A percentile compares a stretch with the other conserved stretches of the same genome.
These are phyloP conservation scores for Drosophila lacicola DNA, from an alignment of 2,888 invertebrate genomes.

Conservation along the genomic window DNA sequence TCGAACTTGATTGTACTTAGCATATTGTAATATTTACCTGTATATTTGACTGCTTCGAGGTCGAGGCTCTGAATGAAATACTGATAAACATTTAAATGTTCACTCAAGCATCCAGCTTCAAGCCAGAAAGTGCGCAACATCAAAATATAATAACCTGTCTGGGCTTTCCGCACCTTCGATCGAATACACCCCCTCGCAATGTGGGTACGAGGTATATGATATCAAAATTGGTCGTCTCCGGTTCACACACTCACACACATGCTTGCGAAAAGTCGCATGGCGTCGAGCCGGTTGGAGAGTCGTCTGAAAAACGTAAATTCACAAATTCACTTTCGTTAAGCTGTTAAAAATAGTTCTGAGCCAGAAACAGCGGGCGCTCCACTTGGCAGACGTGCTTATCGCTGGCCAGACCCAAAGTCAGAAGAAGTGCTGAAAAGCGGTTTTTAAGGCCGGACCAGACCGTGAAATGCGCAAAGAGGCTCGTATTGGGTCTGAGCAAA, in stretches of 20 bases:
- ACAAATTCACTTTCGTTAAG: conserved; percentile 73
- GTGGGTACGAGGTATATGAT: neutral
- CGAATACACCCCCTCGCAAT: conserved; percentile 23
- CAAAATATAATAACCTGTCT: neutral
- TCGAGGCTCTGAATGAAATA: too few relatives aligned
- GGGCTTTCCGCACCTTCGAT: too few relatives aligned
- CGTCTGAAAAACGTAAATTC: conserved; percentile 46
- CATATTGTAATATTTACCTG: too few relatives aligned
- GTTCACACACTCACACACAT: conserved; percentile 32
- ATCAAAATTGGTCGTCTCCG: conserved; percentile 52
- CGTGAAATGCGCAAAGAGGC: conserved; percentile 43
- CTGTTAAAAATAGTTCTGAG: conserved; percentile 70
- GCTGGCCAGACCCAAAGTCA: conserved; percentile 6
- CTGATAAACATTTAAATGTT: too few relatives aligned
- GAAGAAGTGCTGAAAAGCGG: conserved; percentile 26
- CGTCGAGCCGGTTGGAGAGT: conserved; percentile 40
- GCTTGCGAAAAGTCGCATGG: neutral
- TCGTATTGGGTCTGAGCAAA: conserved; percentile 16
- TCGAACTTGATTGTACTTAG: too few relatives aligned
- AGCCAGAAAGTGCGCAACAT: too few relatives aligned
- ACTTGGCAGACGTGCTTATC: conserved; percentile 42
- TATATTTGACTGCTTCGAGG: too few relatives aligned
- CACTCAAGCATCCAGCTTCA: too few relatives aligned
- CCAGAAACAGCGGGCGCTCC: conserved; percentile 36
- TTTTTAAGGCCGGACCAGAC: conserved; percentile 32